These are phyloP conservation scores for Chaetophractus vellerosus DNA, from an alignment of 2,797 vertebrate genomes.

Conservation along the genomic window DNA sequence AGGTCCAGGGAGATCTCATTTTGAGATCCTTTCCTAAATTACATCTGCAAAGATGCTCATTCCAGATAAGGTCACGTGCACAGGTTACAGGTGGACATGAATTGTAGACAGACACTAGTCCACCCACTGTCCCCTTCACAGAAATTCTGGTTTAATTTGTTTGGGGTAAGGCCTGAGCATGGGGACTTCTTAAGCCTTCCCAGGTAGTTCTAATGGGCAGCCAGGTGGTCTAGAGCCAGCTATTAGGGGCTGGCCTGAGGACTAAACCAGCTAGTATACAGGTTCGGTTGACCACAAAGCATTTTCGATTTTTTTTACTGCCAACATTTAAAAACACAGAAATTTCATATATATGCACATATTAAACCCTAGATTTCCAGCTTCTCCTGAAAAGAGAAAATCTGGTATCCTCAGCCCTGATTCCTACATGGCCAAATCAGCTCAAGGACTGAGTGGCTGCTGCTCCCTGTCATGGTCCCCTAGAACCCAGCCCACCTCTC, in stretches of 20 bases:
- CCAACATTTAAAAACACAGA: slow-evolving; percentile 59
- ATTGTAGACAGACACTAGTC: no score
- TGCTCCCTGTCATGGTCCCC: background rate
- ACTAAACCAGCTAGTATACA: background rate
- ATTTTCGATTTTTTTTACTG: slow-evolving; percentile 21
- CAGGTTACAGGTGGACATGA: no score
- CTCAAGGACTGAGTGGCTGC: no score
- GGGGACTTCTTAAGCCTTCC: slow-evolving; percentile 6
- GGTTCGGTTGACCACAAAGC: background rate
- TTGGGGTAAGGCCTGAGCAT: background rate
- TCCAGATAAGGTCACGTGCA: no score
- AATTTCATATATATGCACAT: slow-evolving; percentile 11
- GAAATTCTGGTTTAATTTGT: slow-evolving; percentile 47
- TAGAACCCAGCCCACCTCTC: background rate
- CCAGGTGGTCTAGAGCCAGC: background rate
- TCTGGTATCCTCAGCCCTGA: background rate
- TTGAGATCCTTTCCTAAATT: no score
- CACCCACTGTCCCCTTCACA: background rate
- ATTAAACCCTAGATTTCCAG: slow-evolving; percentile 6
- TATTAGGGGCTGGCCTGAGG: background rate
- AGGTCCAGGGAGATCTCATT: no score
- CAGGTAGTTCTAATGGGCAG: background rate
- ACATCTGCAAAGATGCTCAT: no score
- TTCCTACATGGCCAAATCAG: background rate
- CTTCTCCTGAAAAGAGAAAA: slow-evolving; percentile 45